Conservation (phyloP, 2,888 invertebrate genomes). For the Lasioglossum marginatum region DNA sequence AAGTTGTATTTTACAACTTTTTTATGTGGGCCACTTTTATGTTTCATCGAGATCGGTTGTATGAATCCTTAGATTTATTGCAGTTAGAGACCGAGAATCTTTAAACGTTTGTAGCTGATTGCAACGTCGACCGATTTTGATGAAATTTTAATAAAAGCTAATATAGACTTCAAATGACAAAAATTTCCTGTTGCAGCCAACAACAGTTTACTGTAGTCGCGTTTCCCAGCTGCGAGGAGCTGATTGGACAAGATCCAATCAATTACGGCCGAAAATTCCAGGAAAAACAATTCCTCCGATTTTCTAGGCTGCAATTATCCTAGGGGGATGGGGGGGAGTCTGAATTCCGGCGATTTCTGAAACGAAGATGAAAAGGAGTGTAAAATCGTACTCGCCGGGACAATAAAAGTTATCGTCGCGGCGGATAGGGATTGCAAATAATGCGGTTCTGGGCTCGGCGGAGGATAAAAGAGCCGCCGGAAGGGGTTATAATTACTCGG, state of each 20-base stretch:
- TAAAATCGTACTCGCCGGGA: background rate
- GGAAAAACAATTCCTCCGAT: background rate
- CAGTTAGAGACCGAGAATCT: too few species aligned
- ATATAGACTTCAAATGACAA: too few species aligned
- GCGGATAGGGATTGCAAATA: constrained; percentile 16
- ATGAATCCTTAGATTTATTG: too few species aligned
- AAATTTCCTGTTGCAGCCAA: background rate
- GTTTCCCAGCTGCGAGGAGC: background rate
- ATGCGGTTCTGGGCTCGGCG: background rate
- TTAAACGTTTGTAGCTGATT: too few species aligned
- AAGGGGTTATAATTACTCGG: constrained; percentile 75
- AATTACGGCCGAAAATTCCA: background rate
- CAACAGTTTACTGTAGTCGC: background rate
- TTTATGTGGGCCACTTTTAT: too few species aligned
- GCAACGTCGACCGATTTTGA: too few species aligned
- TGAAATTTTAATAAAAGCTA: too few species aligned
- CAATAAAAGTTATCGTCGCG: constrained; percentile 5
- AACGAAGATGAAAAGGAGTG: background rate
- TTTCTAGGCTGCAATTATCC: background rate
- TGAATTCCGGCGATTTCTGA: background rate
- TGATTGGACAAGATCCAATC: background rate
- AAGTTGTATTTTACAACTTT: too few species aligned
- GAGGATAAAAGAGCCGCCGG: constrained; percentile 49
- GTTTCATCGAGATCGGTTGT: too few species aligned
- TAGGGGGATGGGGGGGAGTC: background rate